A percentile compares a stretch with the other conserved stretches of the same genome.
Conservation (phyloP, 2,888 invertebrate species). For the Noctuana brunneofusca region DNA sequence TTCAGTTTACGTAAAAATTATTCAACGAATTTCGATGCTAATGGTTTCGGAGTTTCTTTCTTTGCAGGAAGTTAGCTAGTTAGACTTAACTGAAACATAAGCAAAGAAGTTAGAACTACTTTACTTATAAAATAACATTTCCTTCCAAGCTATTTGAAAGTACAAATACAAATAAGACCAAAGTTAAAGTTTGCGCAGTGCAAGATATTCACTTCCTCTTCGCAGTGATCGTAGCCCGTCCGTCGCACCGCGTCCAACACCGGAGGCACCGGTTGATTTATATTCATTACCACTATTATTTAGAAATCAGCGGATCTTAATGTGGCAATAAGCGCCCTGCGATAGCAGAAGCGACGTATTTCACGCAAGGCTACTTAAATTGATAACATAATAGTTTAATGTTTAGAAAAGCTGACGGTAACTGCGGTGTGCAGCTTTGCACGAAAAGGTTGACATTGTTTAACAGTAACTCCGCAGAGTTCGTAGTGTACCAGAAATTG, state of each 20-base stretch:
- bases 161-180: background rate
- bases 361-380: slow-evolving; percentile 34
- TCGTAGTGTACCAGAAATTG: too few relatives aligned
- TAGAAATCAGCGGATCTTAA: slow-evolving; percentile 61
- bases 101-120: too few relatives aligned
- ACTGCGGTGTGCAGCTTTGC: slow-evolving; percentile 1
- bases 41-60: background rate
- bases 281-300: slow-evolving; percentile 56
- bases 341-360: slow-evolving; percentile 41
- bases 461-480: too few relatives aligned
- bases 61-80: too few relatives aligned
- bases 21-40: background rate
- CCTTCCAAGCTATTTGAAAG: too few relatives aligned
- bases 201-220: slow-evolving; percentile 11
- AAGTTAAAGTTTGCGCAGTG: background rate
- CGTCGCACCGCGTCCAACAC: slow-evolving; percentile 43
- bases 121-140: too few relatives aligned
- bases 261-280: slow-evolving; percentile 60
- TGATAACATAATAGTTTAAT: slow-evolving; percentile 32
- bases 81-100: too few relatives aligned
- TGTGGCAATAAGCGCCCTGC: slow-evolving; percentile 48
- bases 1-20: background rate
- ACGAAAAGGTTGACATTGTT: too few relatives aligned
- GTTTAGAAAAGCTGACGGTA: slow-evolving; percentile 15
- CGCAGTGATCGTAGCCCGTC: slow-evolving; percentile 4